Conservation (phyloP, 2,888 invertebrate species). For the Drosophila birchii region DNA sequence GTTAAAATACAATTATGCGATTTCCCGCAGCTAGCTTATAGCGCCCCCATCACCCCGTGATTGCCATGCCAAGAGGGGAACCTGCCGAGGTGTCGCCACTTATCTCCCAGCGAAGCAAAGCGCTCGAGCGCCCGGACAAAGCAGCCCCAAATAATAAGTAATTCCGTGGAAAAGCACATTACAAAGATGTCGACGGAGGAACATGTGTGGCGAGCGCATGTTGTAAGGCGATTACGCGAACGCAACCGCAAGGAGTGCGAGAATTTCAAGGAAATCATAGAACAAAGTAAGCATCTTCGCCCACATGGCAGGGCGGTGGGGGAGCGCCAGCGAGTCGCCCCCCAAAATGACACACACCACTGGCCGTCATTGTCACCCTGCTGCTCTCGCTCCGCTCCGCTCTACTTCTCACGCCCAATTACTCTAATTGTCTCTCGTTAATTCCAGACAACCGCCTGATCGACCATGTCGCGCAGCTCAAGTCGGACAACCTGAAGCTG, state of each 20-base stretch:
- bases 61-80: slow-evolving; percentile 27
- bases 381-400: slow-evolving; percentile 11
- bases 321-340: slow-evolving; percentile 7
- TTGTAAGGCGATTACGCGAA: slow-evolving; percentile 89
- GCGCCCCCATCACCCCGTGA: slow-evolving; percentile 22
- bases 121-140: slow-evolving; percentile 8
- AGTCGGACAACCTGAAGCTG: slow-evolving; percentile 93
- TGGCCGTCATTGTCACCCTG: slow-evolving; percentile 5
- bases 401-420: slow-evolving; percentile 22
- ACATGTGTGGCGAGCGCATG: slow-evolving; percentile 88
- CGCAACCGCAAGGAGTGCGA: slow-evolving; percentile 91
- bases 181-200: slow-evolving; percentile 82
- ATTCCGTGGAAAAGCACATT: slow-evolving; percentile 16
- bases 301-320: background rate
- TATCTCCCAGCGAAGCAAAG: slow-evolving; percentile 16
- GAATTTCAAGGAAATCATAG: slow-evolving; percentile 92
- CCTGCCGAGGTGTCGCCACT: slow-evolving; percentile 22
- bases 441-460: slow-evolving; percentile 93
- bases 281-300: slow-evolving; percentile 88
- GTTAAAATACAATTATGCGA: slow-evolving; percentile 34
- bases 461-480: slow-evolving; percentile 92
- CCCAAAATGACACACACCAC: slow-evolving; percentile 12
- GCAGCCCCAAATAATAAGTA: slow-evolving; percentile 17
- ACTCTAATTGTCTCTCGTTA: slow-evolving; percentile 19
- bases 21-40: slow-evolving; percentile 23